phyloP scores from a whole-genome alignment of 35 echinoderm and acorn worm genomes.

The Apostichopus californicus region DNA sequence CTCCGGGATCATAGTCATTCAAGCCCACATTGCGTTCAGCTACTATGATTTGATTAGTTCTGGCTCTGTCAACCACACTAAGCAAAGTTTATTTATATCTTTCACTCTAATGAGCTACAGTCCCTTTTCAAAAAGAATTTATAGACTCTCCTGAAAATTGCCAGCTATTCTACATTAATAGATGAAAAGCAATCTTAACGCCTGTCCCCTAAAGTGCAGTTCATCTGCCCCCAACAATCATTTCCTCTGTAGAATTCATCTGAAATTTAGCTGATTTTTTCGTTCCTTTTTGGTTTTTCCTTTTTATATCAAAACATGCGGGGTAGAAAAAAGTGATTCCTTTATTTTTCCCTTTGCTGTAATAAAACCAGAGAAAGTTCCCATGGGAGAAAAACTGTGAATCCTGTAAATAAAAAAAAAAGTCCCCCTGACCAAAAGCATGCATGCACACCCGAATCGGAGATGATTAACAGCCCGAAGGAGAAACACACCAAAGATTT shows the following conservation, averaged over 20 bases:
- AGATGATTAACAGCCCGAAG: constrained; percentile 59
- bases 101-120: constrained; percentile 12
- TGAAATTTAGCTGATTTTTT: constrained; percentile 40
- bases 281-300: not conserved
- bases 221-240: constrained; percentile 43
- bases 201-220: constrained; percentile 59
- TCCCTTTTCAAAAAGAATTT: not conserved
- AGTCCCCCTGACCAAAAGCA: constrained; percentile 36
- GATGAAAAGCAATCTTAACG: constrained; percentile 26
- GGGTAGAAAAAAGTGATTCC: constrained; percentile 28
- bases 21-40: not conserved
- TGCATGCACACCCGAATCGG: constrained; percentile 11
- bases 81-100: constrained; percentile 45
- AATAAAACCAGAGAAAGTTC: constrained; percentile 47
- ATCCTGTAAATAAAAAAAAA: constrained; percentile 51
- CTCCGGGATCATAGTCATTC: not conserved
- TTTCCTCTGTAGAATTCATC: constrained; percentile 38
- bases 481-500: constrained; percentile 60
- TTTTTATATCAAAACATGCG: constrained; percentile 9
- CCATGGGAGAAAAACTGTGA: constrained; percentile 46
- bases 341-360: constrained; percentile 49
- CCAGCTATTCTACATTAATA: constrained; percentile 32
- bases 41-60: not conserved
- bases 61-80: not conserved
- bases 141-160: constrained; percentile 18